Evolutionary conservation across 2,113 vertebrate genomes (phyloP).

Genomic region (Anser cygnoides): DNA sequence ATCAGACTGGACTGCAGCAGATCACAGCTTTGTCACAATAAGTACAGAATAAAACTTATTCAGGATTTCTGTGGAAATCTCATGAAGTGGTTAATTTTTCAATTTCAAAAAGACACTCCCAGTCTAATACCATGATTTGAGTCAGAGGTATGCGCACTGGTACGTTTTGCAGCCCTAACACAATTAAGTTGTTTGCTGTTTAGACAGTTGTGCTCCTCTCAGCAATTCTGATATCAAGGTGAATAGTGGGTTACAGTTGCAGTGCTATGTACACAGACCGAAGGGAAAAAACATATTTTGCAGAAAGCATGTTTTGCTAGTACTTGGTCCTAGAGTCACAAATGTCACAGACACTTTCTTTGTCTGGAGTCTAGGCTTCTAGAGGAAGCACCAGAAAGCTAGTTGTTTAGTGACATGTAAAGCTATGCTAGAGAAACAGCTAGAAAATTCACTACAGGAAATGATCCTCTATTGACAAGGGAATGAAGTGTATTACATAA

Average conservation of each 20-base stretch:
- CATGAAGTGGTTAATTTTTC: background rate
- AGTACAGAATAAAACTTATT: background rate
- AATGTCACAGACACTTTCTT: background rate
- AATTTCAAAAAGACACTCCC: background rate
- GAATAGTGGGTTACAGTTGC: background rate
- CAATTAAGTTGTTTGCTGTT: background rate
- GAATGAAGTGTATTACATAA: background rate
- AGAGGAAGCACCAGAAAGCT: background rate
- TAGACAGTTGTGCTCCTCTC: background rate
- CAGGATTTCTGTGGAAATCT: background rate
- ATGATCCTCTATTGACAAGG: background rate
- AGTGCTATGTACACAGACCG: background rate
- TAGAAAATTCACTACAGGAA: conserved; percentile 2
- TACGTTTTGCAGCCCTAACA: background rate
- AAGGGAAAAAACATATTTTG: background rate
- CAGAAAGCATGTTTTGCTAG: background rate
- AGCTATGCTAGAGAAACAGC: background rate
- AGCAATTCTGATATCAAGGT: background rate
- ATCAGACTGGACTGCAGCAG: background rate
- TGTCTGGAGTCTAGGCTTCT: background rate
- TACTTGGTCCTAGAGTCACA: background rate
- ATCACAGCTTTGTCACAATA: background rate
- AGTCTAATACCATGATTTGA: background rate
- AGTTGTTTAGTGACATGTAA: conserved; percentile 1
- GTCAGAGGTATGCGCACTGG: background rate